Conservation (phyloP, 2,888 invertebrate species). For the Magallana nippona region DNA sequence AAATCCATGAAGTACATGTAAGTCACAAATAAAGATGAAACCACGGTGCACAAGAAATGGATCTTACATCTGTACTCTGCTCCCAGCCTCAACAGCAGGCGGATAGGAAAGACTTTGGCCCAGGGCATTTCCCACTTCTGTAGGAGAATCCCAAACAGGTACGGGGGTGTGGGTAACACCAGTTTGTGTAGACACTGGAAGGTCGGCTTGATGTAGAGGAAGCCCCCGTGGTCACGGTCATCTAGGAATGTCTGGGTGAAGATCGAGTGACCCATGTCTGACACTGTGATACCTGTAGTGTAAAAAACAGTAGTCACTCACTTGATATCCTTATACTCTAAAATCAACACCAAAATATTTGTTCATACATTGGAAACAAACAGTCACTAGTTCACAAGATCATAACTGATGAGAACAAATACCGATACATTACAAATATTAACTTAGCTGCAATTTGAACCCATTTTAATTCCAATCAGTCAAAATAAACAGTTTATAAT, state of each 20-base stretch:
- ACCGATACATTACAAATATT: too few relatives aligned
- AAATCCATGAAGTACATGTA: too few relatives aligned
- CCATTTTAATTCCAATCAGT: too few relatives aligned
- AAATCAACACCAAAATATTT: too few relatives aligned
- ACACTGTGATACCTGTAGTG: slow-evolving; percentile 84
- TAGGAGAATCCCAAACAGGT: slow-evolving; percentile 88
- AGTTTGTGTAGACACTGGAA: slow-evolving; percentile 90
- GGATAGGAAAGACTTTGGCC: slow-evolving; percentile 88
- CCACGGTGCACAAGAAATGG: background rate
- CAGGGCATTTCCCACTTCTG: slow-evolving; percentile 91
- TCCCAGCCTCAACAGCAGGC: slow-evolving; percentile 89
- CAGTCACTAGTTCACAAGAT: too few relatives aligned
- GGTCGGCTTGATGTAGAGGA: slow-evolving; percentile 89
- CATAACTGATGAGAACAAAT: too few relatives aligned
- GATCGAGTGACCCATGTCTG: slow-evolving; percentile 86
- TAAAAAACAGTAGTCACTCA: background rate
- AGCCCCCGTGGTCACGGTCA: slow-evolving; percentile 84
- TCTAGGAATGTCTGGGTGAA: slow-evolving; percentile 82
- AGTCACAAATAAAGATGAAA: background rate
- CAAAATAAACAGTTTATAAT: too few relatives aligned
- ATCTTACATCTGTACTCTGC: slow-evolving; percentile 87
- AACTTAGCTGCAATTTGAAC: too few relatives aligned
- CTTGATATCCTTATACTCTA: too few relatives aligned
- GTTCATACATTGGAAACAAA: too few relatives aligned
- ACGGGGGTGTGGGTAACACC: slow-evolving; percentile 88